These are phyloP conservation scores for Crocodylus rhombifer DNA, from an alignment of 2,797 vertebrate genomes.

Conservation along the genomic window DNA sequence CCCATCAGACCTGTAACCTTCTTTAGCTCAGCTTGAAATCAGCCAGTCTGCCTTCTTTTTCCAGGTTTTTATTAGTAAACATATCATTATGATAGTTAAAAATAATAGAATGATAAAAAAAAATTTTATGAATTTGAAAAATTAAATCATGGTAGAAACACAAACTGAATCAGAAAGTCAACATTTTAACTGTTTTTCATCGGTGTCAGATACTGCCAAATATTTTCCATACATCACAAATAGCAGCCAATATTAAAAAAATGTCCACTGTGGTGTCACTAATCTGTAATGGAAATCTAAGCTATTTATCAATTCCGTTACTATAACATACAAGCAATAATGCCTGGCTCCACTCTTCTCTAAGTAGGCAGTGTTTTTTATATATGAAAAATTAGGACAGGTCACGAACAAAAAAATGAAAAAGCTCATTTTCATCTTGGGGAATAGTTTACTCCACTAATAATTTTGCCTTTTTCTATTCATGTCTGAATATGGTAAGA, in stretches of 20 bases:
- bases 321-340: background rate
- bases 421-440: background rate
- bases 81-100: background rate
- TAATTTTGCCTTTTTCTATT: background rate
- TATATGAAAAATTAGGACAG: too few relatives aligned
- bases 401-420: background rate
- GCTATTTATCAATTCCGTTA: background rate
- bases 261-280: background rate
- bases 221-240: background rate
- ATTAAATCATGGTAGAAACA: background rate
- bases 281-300: background rate
- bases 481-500: conserved; percentile 1
- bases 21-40: background rate
- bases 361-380: background rate
- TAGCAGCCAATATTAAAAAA: background rate
- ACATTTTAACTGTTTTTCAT: background rate
- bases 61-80: background rate
- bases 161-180: rapidly evolving
- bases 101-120: rapidly evolving
- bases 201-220: background rate
- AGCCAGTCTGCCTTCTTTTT: rapidly evolving
- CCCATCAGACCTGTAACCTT: background rate
- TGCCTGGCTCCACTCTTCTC: background rate
- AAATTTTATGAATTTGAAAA: background rate
- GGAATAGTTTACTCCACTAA: background rate